Evolutionary conservation across 2,888 invertebrate genomes (phyloP).

Genomic region (Erebia ligea): DNA sequence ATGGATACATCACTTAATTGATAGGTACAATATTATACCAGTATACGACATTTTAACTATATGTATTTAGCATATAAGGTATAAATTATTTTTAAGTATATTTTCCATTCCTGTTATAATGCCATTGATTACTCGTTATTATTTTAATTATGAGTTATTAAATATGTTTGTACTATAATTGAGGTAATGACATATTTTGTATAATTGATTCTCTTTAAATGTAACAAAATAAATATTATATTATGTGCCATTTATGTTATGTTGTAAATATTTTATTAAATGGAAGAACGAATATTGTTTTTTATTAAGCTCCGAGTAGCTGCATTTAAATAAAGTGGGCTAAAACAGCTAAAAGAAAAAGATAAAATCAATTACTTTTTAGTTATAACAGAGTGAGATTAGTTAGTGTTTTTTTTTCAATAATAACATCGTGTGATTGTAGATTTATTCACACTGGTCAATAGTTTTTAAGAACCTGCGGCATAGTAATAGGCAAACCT

Average conservation of each 20-base stretch:
- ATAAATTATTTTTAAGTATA: slow-evolving; percentile 10
- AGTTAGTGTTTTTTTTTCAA: too few species aligned
- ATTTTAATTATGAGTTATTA: slow-evolving; percentile 18
- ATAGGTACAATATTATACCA: background rate
- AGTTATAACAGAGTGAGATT: too few species aligned
- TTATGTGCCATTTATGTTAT: background rate
- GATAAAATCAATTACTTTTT: too few species aligned
- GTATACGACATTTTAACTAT: background rate
- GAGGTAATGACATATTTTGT: slow-evolving; percentile 5
- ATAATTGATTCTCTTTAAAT: slow-evolving; percentile 9
- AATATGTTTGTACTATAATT: background rate
- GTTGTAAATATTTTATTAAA: slow-evolving; percentile 14
- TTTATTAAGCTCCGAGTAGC: background rate
- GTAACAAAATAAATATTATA: slow-evolving; percentile 1
- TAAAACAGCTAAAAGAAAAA: too few species aligned
- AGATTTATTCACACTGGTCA: too few species aligned
- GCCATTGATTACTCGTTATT: slow-evolving; percentile 11
- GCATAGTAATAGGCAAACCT: slow-evolving; percentile 35
- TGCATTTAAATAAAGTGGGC: too few species aligned
- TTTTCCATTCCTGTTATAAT: slow-evolving; percentile 7
- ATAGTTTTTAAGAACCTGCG: background rate
- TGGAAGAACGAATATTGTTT: background rate
- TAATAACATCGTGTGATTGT: too few species aligned
- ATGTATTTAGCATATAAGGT: background rate
- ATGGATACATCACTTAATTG: too few species aligned